Base-by-base conservation (phyloP, 2,888 invertebrate species). In the Tortrix viridana region DNA sequence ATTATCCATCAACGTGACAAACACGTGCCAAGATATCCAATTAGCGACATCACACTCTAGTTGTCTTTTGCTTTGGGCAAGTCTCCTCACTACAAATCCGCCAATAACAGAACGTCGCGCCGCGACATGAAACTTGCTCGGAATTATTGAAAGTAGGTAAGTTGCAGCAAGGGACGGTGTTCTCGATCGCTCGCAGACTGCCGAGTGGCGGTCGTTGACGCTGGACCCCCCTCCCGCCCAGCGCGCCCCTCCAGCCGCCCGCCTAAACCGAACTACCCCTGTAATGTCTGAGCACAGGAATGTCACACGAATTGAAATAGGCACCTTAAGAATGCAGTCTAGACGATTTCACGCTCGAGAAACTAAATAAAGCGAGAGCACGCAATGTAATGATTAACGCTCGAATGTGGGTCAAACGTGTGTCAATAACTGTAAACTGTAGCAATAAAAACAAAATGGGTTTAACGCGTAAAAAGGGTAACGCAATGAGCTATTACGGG, bases 121-220 rank as follows among this genome's bases (percentile, higher is more conserved):
- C 49, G 43, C 19, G 26, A 54, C n/a, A 47, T 52, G 52, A 46
- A 23, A 48, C 41, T 53, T 47, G 57, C 41, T 47, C 47, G 60
- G 66, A 61, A 75, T 68, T 74, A 71, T 73, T 68, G 77, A 76
- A 79, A 81, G 76, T 81, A 74, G 71, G 71, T 66, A 53, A 59
- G 78, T 71, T 79, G 76, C 79, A 77, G 76, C 80, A 74, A 71
- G 79, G 76, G 73, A 81, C 87, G 81, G 82, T 82, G 79, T 83
- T 79, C 84, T 78, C 83, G 75, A 80, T 77, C 89, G 88, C 75
- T 79, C 74, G 84, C 86, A 83, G 86, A 84, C 85, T 77, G 80
- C 73, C 81, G 84, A 90, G 82, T 87, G 90, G 77, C 91, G 91
- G 91, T 91, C 91, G 89, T 91, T 91, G 91, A 91, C 91, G 89